A percentile compares a stretch with the other conserved stretches of the same genome.
These are phyloP conservation scores for Calonectris borealis DNA, from an alignment of 2,113 vertebrate genomes.

Conservation along the genomic window DNA sequence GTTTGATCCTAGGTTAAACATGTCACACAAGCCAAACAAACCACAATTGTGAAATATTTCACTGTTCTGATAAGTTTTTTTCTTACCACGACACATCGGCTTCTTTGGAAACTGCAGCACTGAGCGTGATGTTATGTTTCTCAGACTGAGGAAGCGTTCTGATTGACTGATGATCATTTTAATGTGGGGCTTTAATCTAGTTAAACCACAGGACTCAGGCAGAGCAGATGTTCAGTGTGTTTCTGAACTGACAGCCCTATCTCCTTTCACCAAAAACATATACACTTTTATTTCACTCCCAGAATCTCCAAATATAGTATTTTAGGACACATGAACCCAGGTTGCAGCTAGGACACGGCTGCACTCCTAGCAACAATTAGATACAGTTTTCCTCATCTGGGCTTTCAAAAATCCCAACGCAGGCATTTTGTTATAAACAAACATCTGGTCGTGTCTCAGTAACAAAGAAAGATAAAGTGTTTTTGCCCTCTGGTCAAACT, in stretches of 20 bases:
- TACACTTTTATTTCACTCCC: neutral
- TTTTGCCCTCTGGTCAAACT: conserved; percentile 47
- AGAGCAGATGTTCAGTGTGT: conserved; percentile 48
- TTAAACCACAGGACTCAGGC: conserved; percentile 26
- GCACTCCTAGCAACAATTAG: conserved; percentile 16
- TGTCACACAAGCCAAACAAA: neutral
- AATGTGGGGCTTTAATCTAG: conserved; percentile 34
- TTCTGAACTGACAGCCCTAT: conserved; percentile 26
- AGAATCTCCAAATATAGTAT: neutral
- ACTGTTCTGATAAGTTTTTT: neutral
- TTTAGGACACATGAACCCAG: neutral
- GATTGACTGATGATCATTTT: conserved; percentile 57
- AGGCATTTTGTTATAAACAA: conserved; percentile 48
- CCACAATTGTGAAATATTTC: neutral
- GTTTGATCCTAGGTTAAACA: neutral
- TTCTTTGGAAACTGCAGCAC: conserved; percentile 10
- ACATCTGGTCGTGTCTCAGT: conserved; percentile 33
- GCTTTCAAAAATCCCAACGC: neutral
- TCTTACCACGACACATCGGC: neutral
- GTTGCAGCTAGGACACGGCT: neutral
- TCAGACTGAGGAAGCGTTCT: conserved; percentile 21
- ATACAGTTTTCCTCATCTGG: conserved; percentile 50
- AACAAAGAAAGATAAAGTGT: conserved; percentile 58
- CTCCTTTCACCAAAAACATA: neutral
- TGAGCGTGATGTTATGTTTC: neutral